These are phyloP conservation scores for Meandrina meandrites DNA, from an alignment of 92 coral and sea anemone genomes.

Conservation along the genomic window DNA sequence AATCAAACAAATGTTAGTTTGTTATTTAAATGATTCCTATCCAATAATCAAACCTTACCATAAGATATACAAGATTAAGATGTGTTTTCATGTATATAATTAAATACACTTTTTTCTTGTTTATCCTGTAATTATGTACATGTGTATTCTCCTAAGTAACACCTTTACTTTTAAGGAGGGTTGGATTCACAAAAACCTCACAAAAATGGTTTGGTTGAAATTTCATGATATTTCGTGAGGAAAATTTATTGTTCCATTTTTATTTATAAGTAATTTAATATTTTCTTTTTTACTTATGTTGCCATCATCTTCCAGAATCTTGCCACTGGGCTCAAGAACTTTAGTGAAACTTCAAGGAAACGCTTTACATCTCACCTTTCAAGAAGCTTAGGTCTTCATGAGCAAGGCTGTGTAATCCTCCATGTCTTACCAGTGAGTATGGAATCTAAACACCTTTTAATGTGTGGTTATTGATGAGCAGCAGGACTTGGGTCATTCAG, in stretches of 20 bases:
- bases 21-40: neutral
- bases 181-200: too few species aligned
- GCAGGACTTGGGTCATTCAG: neutral
- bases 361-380: conserved; percentile 60
- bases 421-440: conserved; percentile 82
- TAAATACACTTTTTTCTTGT: too few species aligned
- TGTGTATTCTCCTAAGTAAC: too few species aligned
- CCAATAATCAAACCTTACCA: neutral
- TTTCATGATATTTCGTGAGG: too few species aligned
- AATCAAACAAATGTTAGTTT: neutral
- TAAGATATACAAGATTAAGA: neutral
- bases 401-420: conserved; percentile 66
- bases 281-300: neutral
- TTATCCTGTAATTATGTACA: too few species aligned
- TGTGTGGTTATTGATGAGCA: neutral
- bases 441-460: too few species aligned
- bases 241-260: too few species aligned
- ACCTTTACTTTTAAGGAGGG: too few species aligned
- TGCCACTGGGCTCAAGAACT: conserved; percentile 47
- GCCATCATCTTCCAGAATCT: conserved; percentile 57
- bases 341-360: conserved; percentile 49
- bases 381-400: conserved; percentile 56
- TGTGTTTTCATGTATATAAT: too few species aligned
- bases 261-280: too few species aligned
- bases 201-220: too few species aligned